phyloP scores from a whole-genome alignment of 2,888 invertebrate genomes.

The Dryobota labecula region DNA sequence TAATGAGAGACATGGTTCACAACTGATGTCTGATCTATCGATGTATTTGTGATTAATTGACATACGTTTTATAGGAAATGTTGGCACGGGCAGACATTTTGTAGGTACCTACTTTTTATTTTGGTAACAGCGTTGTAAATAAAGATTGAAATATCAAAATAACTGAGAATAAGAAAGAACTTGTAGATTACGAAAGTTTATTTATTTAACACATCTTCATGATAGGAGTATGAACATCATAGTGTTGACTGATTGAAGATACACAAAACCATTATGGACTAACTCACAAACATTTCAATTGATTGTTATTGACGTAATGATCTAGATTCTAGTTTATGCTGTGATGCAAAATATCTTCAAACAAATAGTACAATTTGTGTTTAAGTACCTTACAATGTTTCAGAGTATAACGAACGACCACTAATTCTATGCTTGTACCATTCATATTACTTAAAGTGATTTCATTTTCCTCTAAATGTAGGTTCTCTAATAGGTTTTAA shows the following conservation, averaged over 20 bases:
- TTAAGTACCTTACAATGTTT: slow-evolving; percentile 28
- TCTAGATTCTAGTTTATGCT: slow-evolving; percentile 43
- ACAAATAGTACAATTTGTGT: slow-evolving; percentile 35
- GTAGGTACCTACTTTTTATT: not conserved
- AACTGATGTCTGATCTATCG: not conserved
- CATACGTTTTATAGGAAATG: not conserved
- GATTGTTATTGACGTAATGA: slow-evolving; percentile 48
- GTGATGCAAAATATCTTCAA: slow-evolving; percentile 31
- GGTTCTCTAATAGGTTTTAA: not conserved
- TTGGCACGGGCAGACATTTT: not conserved
- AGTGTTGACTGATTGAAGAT: slow-evolving; percentile 18
- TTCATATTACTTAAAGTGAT: slow-evolving; percentile 4
- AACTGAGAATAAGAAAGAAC: not conserved
- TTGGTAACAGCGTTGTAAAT: not conserved
- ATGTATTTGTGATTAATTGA: not conserved
- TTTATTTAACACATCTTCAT: not conserved
- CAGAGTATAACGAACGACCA: not conserved
- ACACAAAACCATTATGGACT: slow-evolving; percentile 10
- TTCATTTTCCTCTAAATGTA: not conserved
- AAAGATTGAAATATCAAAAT: too few species aligned
- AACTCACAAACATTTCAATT: slow-evolving; percentile 57
- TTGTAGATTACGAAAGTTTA: not conserved
- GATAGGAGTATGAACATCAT: not conserved
- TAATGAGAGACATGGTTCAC: not conserved
- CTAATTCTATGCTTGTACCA: slow-evolving; percentile 8